Base-by-base conservation (phyloP, 2,888 invertebrate genomes). In the Scotopteryx bipunctaria region DNA sequence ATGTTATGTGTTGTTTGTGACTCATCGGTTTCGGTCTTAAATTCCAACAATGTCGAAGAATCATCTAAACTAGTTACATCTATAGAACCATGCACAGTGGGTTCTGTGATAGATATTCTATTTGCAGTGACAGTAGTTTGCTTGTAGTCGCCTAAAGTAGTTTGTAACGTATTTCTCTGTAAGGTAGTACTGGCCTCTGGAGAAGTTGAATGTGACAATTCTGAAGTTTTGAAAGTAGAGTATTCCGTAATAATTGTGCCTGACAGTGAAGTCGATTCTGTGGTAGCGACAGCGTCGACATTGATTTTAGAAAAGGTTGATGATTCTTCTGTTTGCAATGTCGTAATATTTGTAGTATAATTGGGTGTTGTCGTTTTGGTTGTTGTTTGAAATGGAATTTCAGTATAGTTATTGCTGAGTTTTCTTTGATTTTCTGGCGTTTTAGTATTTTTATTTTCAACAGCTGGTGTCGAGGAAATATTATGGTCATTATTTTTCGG, bases 341-440 rank as follows among this genome's bases (percentile, higher is more conserved):
- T 38, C 35, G 44, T 45, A 19, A 40, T 43, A 35, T 44, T 40
- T 5, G 40, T 5, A 5, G 14, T 56, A 49, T 49, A 32, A n/a
- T n/a, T n/a, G n/a, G 14, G 57, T 42, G 19, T 42, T 38, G 41
- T 46, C 42, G 59, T 65, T 54, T 55, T 59, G 25, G 47, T 54
- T n/a, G 60, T 56, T 51, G 63, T 64, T 60, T 61, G 44, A 58
- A 65, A 44, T 9, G 66, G 65, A 14, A 69, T 62, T 17, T 67
- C 69, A 8, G 86, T 86, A 55, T 75, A 84, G 46, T 86, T 85
- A 46, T 76, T 83, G 54, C 80, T 85, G 45, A 89, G 64, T 59
- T 88, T 78, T 50, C 88, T 70, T 74, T 86, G 86, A 67, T 87
- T 88, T 66, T 87, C 87, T n/a, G 83, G 79, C 2, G 81, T 82